phyloP scores from a whole-genome alignment of 2,797 vertebrate species.

The Echeneis naucrates region DNA sequence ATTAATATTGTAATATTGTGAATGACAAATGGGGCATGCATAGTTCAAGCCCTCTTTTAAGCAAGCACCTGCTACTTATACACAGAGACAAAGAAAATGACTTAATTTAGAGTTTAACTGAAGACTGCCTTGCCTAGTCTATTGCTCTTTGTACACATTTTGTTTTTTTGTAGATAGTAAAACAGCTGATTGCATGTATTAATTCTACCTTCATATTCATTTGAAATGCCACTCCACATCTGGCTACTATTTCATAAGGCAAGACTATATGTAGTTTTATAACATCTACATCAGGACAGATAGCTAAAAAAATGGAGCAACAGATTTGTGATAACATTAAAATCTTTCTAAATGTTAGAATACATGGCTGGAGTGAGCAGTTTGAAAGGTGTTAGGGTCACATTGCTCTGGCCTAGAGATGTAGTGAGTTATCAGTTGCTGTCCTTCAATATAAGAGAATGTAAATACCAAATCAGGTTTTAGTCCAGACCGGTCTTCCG shows the following conservation, averaged over 20 bases:
- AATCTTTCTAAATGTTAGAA: slow-evolving; percentile 5
- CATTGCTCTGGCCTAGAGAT: neutral
- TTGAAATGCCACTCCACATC: neutral
- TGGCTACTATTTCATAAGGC: neutral
- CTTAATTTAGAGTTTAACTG: neutral
- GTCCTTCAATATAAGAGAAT: slow-evolving; percentile 48
- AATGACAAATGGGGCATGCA: slow-evolving; percentile 70
- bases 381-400: slow-evolving; percentile 1
- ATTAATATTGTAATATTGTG: slow-evolving; percentile 74
- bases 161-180: neutral
- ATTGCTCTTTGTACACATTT: neutral
- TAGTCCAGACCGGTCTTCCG: slow-evolving; percentile 35
- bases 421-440: slow-evolving; percentile 27
- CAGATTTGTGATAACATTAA: neutral
- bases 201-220: neutral
- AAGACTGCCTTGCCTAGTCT: neutral
- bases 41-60: slow-evolving; percentile 54
- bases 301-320: neutral
- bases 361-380: neutral
- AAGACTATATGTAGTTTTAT: neutral
- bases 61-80: slow-evolving; percentile 33
- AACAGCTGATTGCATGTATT: neutral
- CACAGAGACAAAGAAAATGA: neutral
- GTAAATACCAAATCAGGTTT: slow-evolving; percentile 32
- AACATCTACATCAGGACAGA: neutral